phyloP scores from a whole-genome alignment of 1,140 invertebrate genomes.

The Drosophila parabipectinata region DNA sequence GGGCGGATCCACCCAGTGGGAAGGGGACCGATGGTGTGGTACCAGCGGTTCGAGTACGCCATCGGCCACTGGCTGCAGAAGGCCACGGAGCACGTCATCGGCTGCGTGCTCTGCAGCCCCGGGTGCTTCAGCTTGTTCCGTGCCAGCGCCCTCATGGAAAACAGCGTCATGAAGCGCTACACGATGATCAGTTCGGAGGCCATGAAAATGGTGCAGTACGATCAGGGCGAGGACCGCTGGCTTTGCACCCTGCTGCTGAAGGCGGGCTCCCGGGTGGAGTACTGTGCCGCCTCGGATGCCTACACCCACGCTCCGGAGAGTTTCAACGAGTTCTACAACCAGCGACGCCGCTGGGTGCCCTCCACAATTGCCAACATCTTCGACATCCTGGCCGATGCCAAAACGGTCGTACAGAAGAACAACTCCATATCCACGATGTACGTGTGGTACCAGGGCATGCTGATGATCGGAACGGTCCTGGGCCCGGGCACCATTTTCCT shows the following conservation, averaged over 20 bases:
- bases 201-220: slow-evolving; percentile 95
- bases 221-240: slow-evolving; percentile 96
- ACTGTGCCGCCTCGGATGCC: slow-evolving; percentile 96
- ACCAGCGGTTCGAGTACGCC: slow-evolving; percentile 97
- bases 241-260: slow-evolving; percentile 93
- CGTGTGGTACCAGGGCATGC: slow-evolving; percentile 91
- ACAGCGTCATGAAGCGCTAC: slow-evolving; percentile 95
- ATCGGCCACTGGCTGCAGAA: slow-evolving; percentile 97
- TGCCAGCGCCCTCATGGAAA: slow-evolving; percentile 94
- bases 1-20: slow-evolving; percentile 96
- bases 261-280: slow-evolving; percentile 94
- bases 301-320: slow-evolving; percentile 95
- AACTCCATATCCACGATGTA: slow-evolving; percentile 94
- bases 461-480: slow-evolving; percentile 84
- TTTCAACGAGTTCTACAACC: slow-evolving; percentile 95
- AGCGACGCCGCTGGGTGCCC: slow-evolving; percentile 94
- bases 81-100: slow-evolving; percentile 96
- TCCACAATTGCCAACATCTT: slow-evolving; percentile 95
- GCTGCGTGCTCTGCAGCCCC: slow-evolving; percentile 94
- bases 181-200: slow-evolving; percentile 92
- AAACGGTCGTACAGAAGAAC: slow-evolving; percentile 91
- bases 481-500: slow-evolving; percentile 91
- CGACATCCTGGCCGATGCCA: slow-evolving; percentile 90
- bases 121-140: slow-evolving; percentile 96
- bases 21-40: slow-evolving; percentile 95